Conservation (phyloP, 1,140 invertebrate species). For the Drosophila navojoa region DNA sequence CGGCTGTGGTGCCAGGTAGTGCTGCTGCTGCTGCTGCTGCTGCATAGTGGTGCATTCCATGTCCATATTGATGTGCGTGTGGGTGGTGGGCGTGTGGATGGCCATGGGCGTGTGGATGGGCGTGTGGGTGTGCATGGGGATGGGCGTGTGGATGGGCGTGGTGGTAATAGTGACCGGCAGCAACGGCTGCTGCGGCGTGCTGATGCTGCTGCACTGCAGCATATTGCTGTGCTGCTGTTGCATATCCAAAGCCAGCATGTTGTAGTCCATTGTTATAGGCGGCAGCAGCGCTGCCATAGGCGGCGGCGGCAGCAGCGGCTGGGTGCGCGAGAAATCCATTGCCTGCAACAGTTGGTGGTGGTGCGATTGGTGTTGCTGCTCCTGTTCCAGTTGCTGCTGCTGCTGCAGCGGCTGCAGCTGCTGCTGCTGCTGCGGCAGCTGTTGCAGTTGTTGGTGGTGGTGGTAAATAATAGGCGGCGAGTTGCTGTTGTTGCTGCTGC, state of each 20-base stretch:
- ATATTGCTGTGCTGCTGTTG: conserved; percentile 75
- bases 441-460: conserved; percentile 17
- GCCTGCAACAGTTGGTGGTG: conserved; percentile 48
- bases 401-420: conserved; percentile 46
- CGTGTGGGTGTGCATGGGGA: conserved; percentile 21
- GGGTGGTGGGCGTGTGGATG: conserved; percentile 20
- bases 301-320: conserved; percentile 72
- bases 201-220: conserved; percentile 76
- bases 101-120: conserved; percentile 17
- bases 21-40: conserved; percentile 21
- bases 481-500: conserved; percentile 18
- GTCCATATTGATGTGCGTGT: conserved; percentile 66
- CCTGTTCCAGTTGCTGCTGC: conserved; percentile 33
- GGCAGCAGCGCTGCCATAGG: conserved; percentile 78
- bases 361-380: conserved; percentile 26
- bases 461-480: background rate
- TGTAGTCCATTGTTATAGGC: conserved; percentile 80
- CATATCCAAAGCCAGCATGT: conserved; percentile 84
- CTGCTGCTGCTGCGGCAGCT: conserved; percentile 52
- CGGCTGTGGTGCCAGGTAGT: conserved; percentile 6
- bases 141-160: conserved; percentile 42
- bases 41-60: conserved; percentile 71
- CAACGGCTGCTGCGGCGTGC: conserved; percentile 51
- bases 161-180: conserved; percentile 74
- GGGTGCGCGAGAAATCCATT: conserved; percentile 75